Conservation (phyloP, 2,797 vertebrate genomes). For the Tenualosa ilisha region DNA sequence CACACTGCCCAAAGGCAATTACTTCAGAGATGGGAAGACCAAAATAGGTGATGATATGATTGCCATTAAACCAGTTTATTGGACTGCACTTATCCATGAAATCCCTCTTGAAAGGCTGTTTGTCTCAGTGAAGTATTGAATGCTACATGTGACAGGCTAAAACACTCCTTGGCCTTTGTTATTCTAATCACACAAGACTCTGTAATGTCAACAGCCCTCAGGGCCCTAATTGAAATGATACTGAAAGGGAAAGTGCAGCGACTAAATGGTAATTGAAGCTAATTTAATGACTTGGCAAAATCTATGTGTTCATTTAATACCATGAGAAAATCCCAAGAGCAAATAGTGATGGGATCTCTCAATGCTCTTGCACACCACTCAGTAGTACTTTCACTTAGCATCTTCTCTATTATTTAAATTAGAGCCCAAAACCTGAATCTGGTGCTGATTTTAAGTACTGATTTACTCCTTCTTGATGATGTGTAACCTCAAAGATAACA, state of each 20-base stretch:
- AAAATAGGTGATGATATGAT: conserved; percentile 67
- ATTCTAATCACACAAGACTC: neutral
- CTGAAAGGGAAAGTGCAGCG: too few relatives aligned
- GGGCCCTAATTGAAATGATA: too few relatives aligned
- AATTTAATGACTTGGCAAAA: too few relatives aligned
- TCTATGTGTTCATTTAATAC: too few relatives aligned
- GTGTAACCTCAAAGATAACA: neutral
- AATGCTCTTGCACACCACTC: too few relatives aligned
- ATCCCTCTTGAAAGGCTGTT: neutral
- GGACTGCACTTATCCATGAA: neutral
- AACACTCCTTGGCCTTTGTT: neutral
- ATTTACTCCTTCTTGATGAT: neutral
- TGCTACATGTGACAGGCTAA: neutral
- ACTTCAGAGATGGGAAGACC: conserved; percentile 74
- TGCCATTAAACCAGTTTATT: neutral
- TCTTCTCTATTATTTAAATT: too few relatives aligned
- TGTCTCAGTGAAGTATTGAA: neutral
- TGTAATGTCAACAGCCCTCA: too few relatives aligned
- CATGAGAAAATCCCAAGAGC: too few relatives aligned
- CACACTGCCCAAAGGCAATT: conserved; percentile 60
- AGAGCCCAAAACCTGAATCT: too few relatives aligned
- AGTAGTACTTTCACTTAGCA: too few relatives aligned
- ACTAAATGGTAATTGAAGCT: too few relatives aligned
- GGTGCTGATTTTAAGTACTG: neutral
- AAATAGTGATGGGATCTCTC: too few relatives aligned